Conservation (phyloP, 1,140 invertebrate genomes). For the Drosophila pseudoananassae region DNA sequence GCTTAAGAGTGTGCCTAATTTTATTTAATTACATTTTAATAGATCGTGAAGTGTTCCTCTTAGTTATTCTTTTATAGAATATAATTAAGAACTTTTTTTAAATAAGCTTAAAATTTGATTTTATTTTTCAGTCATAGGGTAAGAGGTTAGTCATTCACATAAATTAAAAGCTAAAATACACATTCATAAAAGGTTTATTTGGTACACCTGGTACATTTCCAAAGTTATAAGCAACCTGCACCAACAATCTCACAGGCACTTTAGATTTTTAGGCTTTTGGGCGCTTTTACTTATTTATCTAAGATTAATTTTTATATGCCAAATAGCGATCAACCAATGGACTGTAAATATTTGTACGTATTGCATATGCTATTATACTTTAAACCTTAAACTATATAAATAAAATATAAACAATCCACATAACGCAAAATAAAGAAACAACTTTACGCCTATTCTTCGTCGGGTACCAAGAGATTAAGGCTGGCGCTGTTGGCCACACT, state of each 20-base stretch:
- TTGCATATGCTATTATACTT: slow-evolving; percentile 18
- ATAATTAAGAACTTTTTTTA: not conserved
- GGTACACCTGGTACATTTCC: slow-evolving; percentile 30
- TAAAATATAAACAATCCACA: slow-evolving; percentile 16
- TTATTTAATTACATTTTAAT: not conserved
- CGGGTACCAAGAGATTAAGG: slow-evolving; percentile 89
- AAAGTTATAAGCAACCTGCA: slow-evolving; percentile 5
- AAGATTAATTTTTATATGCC: slow-evolving; percentile 40
- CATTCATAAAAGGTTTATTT: slow-evolving; percentile 4
- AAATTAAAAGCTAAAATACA: slow-evolving; percentile 1
- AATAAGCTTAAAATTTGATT: not conserved
- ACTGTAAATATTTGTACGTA: slow-evolving; percentile 53
- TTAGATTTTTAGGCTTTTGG: slow-evolving; percentile 35
- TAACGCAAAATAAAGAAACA: not conserved
- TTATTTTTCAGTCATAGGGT: slow-evolving; percentile 11
- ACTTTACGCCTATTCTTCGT: slow-evolving; percentile 44
- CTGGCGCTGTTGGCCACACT: slow-evolving; percentile 86
- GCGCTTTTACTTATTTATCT: slow-evolving; percentile 63
- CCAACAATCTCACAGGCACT: slow-evolving; percentile 36
- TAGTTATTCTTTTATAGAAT: not conserved
- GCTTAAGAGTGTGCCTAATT: slow-evolving; percentile 9
- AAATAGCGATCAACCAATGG: slow-evolving; percentile 55
- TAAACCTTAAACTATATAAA: slow-evolving; percentile 15
- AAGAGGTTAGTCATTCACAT: slow-evolving; percentile 1
- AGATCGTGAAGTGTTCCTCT: not conserved